Evolutionary conservation across 2,888 invertebrate species (phyloP), one percentile per base, ranked within the genome.

Genomic region (Lycia hirtaria): DNA sequence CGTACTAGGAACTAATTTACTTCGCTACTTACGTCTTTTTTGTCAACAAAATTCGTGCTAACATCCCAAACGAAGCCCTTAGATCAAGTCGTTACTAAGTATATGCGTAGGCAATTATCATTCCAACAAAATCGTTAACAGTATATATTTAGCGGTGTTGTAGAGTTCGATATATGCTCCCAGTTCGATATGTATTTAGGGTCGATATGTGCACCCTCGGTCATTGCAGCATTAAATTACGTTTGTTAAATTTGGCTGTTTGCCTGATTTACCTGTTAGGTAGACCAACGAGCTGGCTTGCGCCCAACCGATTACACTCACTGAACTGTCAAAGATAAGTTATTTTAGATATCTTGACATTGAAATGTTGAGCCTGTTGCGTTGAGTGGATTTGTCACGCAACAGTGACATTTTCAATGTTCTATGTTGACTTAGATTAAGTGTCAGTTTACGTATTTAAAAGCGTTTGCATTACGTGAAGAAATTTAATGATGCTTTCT

Each of bases 301-400:
- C 60, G 45, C 80, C 90, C 91, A 91, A 88, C 62, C 74, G 86
- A 87, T 89, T 87, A 89, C 87, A 88, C 87, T 87, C 85, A 87
- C 84, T 82, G 78, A 87, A 84, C 88, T 90, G 91, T 90, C 91
- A 91, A 90, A 90, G 80, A 88, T 92, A 90, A 91, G 89, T 90
- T 90, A 92, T 92, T 92, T 92, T 89, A 85, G 88, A 81, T 87
- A 80, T 79, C 67, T 71, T 78, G 91, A 85, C 90, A 89, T 89
- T 91, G 91, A 89, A 86, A 84, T 76, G 76, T 77, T 75, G 76
- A 73, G 65, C 69, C 64, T 67, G 67, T 67, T 60, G 69, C 70
- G 76, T 64, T 73, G 75, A 75, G 75, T 74, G 73, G 69, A 76
- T 77, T 76, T 82, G 81, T 80, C 81, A 79, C 56, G 55, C 66